These are phyloP conservation scores for Puma concolor DNA, from an alignment of 2,113 vertebrate genomes.

Conservation along the genomic window DNA sequence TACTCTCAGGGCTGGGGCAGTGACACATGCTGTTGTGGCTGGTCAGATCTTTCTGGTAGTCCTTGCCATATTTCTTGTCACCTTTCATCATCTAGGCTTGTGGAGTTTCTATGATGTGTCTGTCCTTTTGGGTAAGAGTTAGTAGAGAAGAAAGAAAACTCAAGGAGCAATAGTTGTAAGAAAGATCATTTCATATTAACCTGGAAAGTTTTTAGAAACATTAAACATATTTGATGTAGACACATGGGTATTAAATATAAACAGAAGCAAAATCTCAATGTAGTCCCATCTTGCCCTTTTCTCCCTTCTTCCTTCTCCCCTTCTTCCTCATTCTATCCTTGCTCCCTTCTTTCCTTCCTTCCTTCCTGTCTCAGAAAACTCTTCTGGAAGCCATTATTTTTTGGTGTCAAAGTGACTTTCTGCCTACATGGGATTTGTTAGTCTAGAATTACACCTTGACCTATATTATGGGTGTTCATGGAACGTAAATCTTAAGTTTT, in stretches of 20 bases:
- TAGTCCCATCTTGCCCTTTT: background rate
- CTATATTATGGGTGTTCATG: background rate
- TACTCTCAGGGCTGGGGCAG: background rate
- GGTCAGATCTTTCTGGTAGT: background rate
- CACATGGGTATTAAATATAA: background rate
- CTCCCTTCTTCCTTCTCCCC: background rate
- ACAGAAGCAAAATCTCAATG: background rate
- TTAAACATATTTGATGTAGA: background rate
- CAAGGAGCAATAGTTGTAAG: background rate
- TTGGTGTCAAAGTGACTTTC: slow-evolving; percentile 33
- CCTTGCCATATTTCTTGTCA: background rate
- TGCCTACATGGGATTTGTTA: background rate
- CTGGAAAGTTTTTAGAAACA: background rate
- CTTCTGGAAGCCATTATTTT: slow-evolving; percentile 26
- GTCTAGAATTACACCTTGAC: slow-evolving; percentile 43
- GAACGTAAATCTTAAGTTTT: slow-evolving; percentile 55
- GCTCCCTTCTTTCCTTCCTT: background rate
- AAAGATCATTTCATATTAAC: background rate
- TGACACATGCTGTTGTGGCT: too few species aligned
- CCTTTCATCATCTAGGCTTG: background rate
- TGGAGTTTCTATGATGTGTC: background rate
- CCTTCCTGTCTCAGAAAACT: slow-evolving; percentile 33
- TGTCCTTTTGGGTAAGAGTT: background rate
- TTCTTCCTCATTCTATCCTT: background rate
- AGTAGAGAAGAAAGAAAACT: background rate